These are phyloP conservation scores for Morone chrysops DNA, from an alignment of 2,113 vertebrate genomes.

Conservation along the genomic window DNA sequence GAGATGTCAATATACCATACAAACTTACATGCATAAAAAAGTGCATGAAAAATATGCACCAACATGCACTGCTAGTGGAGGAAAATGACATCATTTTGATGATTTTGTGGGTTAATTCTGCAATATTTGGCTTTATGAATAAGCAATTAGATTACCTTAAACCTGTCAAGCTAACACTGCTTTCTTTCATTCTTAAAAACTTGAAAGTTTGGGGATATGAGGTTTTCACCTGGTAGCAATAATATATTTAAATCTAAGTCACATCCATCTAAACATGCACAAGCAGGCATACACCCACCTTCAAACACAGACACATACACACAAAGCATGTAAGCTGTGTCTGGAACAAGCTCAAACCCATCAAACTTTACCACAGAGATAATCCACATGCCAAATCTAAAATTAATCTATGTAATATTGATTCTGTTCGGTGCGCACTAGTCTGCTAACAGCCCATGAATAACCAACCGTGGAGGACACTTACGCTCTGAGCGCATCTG, in stretches of 20 bases:
- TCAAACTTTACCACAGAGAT: conserved; percentile 53
- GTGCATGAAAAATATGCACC: neutral
- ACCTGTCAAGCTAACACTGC: neutral
- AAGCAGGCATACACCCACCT: neutral
- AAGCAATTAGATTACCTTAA: neutral
- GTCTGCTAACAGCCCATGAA: conserved; percentile 61
- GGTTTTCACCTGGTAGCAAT: neutral
- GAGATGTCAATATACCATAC: neutral
- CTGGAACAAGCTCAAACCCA: conserved; percentile 36
- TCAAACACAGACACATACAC: conserved; percentile 17
- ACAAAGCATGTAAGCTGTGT: conserved; percentile 19
- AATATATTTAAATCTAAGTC: neutral
- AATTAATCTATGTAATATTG: conserved; percentile 64
- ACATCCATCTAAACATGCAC: neutral
- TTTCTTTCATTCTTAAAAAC: neutral
- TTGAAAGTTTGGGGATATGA: neutral
- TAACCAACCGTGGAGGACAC: conserved; percentile 61
- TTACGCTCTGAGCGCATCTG: conserved; percentile 47
- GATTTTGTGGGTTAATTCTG: neutral
- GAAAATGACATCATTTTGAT: neutral
- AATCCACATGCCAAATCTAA: conserved; percentile 64
- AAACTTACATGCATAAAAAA: neutral
- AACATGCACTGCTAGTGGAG: neutral
- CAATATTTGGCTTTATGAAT: neutral
- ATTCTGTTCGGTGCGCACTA: conserved; percentile 43